Evolutionary conservation across 2,888 invertebrate species (phyloP).

Genomic region (Apamea monoglypha): DNA sequence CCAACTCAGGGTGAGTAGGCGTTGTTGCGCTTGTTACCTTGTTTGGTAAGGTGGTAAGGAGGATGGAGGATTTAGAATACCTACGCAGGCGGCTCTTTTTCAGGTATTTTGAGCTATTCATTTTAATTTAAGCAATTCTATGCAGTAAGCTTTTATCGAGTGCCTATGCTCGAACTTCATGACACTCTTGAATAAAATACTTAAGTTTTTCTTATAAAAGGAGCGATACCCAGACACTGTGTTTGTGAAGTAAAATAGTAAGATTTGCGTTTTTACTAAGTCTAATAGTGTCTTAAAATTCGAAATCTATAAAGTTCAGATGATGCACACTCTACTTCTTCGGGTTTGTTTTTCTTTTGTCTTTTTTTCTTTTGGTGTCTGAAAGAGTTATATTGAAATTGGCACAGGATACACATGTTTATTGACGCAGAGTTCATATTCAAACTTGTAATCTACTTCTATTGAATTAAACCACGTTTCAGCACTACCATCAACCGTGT

Average conservation of each 20-base stretch:
- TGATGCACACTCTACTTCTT: not conserved
- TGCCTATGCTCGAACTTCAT: not conserved
- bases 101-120: not conserved
- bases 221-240: too few species aligned
- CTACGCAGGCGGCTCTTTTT: not conserved
- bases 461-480: not conserved
- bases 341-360: too few species aligned
- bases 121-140: not conserved
- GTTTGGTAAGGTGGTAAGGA: too few species aligned
- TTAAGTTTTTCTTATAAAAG: too few species aligned
- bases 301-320: not conserved
- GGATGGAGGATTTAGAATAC: too few species aligned
- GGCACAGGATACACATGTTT: not conserved
- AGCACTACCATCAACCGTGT: slow-evolving; percentile 1
- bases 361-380: not conserved
- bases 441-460: not conserved
- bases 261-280: not conserved
- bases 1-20: not conserved
- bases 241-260: not conserved
- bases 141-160: too few species aligned
- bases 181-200: not conserved
- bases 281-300: not conserved
- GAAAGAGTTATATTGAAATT: not conserved
- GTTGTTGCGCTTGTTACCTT: slow-evolving; percentile 11
- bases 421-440: not conserved